These are phyloP conservation scores for Prunella strophiata DNA, from an alignment of 2,797 vertebrate genomes.

Conservation along the genomic window DNA sequence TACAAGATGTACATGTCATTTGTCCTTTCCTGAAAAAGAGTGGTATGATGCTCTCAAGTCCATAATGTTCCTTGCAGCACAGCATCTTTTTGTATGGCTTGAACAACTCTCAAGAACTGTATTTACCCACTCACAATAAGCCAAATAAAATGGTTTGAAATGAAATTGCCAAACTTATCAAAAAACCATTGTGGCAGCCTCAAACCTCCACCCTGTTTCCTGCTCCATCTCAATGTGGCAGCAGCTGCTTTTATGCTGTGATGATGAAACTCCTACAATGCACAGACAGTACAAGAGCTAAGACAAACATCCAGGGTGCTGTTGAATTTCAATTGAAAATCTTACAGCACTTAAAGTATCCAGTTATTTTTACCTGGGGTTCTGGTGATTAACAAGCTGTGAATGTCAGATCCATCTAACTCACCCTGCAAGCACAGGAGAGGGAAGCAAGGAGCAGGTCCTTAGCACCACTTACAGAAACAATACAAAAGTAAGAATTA, in stretches of 20 bases:
- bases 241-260: neutral
- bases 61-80: neutral
- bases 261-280: slow-evolving; percentile 4
- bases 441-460: slow-evolving; percentile 1
- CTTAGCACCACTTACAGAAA: slow-evolving; percentile 49
- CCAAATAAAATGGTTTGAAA: neutral
- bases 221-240: neutral
- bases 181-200: neutral
- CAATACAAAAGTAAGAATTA: slow-evolving; percentile 45
- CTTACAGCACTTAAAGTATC: slow-evolving; percentile 21
- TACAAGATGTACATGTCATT: neutral
- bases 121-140: neutral
- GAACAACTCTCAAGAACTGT: neutral
- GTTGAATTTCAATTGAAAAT: slow-evolving; percentile 50
- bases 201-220: neutral
- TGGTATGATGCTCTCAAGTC: neutral
- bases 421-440: slow-evolving; percentile 12
- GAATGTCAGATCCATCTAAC: slow-evolving; percentile 35
- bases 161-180: neutral
- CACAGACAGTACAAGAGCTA: neutral
- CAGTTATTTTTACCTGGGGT: slow-evolving; percentile 51
- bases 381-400: slow-evolving; percentile 52
- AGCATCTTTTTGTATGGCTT: neutral
- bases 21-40: neutral
- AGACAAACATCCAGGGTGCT: slow-evolving; percentile 36